These are phyloP conservation scores for Nephrotoma guestfalica DNA, from an alignment of 2,888 invertebrate species.

Conservation along the genomic window DNA sequence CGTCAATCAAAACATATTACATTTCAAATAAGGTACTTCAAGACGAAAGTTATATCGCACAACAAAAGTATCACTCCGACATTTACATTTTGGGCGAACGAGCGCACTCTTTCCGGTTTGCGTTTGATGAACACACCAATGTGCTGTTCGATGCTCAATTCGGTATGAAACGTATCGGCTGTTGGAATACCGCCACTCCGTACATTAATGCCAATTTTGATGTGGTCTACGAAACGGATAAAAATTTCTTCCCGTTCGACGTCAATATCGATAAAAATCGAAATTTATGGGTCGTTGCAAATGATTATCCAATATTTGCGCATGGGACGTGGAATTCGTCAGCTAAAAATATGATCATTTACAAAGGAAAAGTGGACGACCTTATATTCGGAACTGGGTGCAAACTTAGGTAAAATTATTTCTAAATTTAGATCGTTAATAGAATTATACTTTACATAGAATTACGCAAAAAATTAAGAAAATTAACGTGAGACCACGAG, in stretches of 20 bases:
- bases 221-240: background rate
- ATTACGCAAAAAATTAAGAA: too few relatives aligned
- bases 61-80: background rate
- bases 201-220: background rate
- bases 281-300: background rate
- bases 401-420: too few relatives aligned
- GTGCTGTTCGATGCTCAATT: background rate
- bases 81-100: background rate
- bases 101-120: background rate
- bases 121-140: background rate
- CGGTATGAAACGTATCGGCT: background rate
- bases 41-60: background rate
- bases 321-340: background rate
- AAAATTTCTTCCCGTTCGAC: background rate
- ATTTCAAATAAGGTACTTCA: background rate
- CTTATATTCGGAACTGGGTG: background rate
- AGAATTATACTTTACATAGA: too few relatives aligned
- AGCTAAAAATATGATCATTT: background rate
- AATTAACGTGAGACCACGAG: too few relatives aligned
- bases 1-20: background rate
- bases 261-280: background rate
- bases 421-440: too few relatives aligned
- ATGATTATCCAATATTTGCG: background rate
- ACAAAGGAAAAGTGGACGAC: background rate
- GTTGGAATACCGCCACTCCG: background rate